Percentiles rank a stretch among this genome's conserved stretches.
Evolutionary conservation across 1,140 invertebrate species (phyloP).

Genomic region (Triops longicaudatus): DNA sequence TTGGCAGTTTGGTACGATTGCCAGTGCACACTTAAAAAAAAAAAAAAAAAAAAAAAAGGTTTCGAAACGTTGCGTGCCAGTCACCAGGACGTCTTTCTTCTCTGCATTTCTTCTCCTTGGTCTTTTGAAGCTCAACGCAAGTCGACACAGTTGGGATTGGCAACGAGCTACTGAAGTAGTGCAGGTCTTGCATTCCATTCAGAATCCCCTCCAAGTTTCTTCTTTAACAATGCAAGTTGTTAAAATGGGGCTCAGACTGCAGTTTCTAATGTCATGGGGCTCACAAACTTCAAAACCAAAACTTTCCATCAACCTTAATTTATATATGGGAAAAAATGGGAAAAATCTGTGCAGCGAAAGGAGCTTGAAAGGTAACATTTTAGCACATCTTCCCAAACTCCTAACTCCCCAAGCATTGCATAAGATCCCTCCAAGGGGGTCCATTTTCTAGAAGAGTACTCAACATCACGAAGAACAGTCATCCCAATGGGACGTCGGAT

Average conservation of each 20-base stretch:
- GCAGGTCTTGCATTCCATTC: background rate
- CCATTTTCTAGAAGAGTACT: background rate
- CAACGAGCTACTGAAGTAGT: conserved; percentile 6
- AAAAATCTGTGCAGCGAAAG: background rate
- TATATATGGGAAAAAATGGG: background rate
- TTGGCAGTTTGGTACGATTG: background rate
- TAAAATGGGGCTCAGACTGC: background rate
- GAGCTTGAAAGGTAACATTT: background rate
- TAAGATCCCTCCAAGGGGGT: background rate
- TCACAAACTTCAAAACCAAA: background rate
- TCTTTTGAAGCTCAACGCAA: too few species aligned
- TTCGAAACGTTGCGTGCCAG: background rate
- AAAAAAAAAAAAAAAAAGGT: background rate
- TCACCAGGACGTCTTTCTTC: background rate
- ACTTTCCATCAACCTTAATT: too few species aligned
- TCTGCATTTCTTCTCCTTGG: too few species aligned
- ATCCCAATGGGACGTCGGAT: background rate
- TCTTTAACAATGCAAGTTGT: background rate
- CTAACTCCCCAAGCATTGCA: background rate
- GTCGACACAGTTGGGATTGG: background rate
- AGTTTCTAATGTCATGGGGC: background rate
- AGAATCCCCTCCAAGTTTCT: background rate
- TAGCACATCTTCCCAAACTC: conserved; percentile 13
- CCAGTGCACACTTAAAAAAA: background rate
- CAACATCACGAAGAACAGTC: background rate